Evolutionary conservation across 2,113 vertebrate species (phyloP), one percentile per base, ranked within the genome.

Genomic region (Seriola dumerili): DNA sequence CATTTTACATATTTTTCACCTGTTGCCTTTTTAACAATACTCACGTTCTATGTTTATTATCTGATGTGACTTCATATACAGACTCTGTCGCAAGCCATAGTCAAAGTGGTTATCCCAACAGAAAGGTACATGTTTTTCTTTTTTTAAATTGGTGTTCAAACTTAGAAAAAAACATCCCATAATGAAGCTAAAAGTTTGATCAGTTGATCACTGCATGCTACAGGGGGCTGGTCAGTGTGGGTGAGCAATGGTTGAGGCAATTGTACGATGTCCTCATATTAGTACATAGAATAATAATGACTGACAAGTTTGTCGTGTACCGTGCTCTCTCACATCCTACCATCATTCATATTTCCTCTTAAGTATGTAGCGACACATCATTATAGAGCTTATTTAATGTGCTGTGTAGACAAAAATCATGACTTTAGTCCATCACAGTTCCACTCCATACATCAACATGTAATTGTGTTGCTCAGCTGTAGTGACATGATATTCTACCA

Each of bases 31-130:
- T 97, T 97, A 99, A 98, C 98, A 99, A 99, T 99, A 99, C 98
- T 99, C 98, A 99, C 97, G 98, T 99, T 99, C 97, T 99, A 99
- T 99, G 98, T 99, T 98, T 99, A 99, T 99, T 99, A 99, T 99
- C 97, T 99, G 98, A 99, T 99, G 97, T 99, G 98, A 99, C 98
- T 99, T 99, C 97, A 99, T 99, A 99, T 99, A 99, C 98, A 99
- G 98, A 99, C 97, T 99, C 98, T 99, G 98, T 99, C 98, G 98
- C 98, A 99, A 99, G 98, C 98, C 98, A 99, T 99, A 99, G 98
- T 99, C 98, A 99, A 99, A 99, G 98, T 99, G 98, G 98, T 99
- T 99, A 99, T 99, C 98, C 98, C 98, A 99, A 99, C 98, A 99
- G 98, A 99, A 99, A 99, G 98, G 98, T 99, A 99, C 98, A 99